These are phyloP conservation scores for Ommatoiulus sabulosus DNA, from an alignment of 2,888 invertebrate genomes.

Conservation along the genomic window DNA sequence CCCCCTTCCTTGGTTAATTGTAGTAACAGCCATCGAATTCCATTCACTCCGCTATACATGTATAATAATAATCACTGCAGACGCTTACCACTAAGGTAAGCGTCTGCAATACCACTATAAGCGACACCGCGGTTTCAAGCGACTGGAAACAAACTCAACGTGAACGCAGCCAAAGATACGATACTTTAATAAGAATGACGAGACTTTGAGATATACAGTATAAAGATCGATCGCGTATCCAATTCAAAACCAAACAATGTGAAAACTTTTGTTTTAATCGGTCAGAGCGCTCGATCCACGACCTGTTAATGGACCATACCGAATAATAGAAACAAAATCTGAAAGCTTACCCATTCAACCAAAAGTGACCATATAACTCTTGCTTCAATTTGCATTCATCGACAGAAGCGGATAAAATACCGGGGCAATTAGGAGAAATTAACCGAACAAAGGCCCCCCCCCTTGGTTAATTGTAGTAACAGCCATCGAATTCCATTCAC, in stretches of 20 bases:
- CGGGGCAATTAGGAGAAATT: conserved; percentile 1
- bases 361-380: not conserved
- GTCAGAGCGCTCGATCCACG: not conserved
- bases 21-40: not conserved
- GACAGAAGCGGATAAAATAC: not conserved
- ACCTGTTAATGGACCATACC: not conserved
- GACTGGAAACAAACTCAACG: too few species aligned
- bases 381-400: not conserved
- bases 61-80: conserved; percentile 30
- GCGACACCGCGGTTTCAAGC: too few species aligned
- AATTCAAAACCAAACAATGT: not conserved
- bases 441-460: not conserved
- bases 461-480: not conserved
- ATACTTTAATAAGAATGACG: too few species aligned
- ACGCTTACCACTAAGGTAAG: too few species aligned
- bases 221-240: not conserved
- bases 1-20: not conserved
- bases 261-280: too few species aligned
- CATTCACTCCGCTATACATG: not conserved
- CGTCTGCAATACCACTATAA: too few species aligned
- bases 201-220: not conserved
- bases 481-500: not conserved
- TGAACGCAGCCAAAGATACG: too few species aligned
- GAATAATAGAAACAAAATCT: not conserved
- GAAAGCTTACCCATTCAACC: conserved; percentile 24